phyloP scores from a whole-genome alignment of 1,140 invertebrate species.

The Drosophila ogumai region DNA sequence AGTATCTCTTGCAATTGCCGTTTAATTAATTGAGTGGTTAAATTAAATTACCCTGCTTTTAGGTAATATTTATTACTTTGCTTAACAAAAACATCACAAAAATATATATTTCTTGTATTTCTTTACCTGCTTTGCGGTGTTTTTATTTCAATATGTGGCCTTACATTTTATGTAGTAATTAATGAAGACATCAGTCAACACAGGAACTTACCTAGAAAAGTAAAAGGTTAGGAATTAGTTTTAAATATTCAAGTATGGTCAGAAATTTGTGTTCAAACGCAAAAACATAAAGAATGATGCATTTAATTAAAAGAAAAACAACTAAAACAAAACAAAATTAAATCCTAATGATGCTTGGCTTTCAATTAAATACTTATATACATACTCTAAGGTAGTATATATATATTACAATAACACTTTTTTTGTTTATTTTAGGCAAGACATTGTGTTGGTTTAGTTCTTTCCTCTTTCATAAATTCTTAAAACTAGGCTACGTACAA shows the following conservation, averaged over 20 bases:
- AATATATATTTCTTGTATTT: too few species aligned
- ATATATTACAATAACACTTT: conserved; percentile 20
- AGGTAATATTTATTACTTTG: neutral
- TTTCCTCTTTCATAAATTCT: conserved; percentile 3
- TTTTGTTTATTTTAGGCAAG: conserved; percentile 29
- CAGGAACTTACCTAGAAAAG: conserved; percentile 68
- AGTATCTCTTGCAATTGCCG: neutral
- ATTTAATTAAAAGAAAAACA: conserved; percentile 19
- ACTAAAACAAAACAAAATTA: conserved; percentile 4
- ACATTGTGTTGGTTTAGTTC: conserved; percentile 6
- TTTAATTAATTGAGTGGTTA: conserved; percentile 13
- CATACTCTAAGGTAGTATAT: neutral
- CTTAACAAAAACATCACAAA: too few species aligned
- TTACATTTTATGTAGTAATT: neutral
- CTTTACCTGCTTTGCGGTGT: conserved; percentile 4
- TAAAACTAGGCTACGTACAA: conserved; percentile 43
- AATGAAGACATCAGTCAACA: conserved; percentile 9
- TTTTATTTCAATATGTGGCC: neutral
- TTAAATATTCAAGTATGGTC: neutral
- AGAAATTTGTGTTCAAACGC: neutral
- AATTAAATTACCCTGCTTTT: neutral
- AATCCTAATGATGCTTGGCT: conserved; percentile 49
- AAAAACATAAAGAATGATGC: neutral
- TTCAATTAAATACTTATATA: conserved; percentile 17
- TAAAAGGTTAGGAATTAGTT: conserved; percentile 49